A percentile compares a stretch with the other conserved stretches of the same genome.
Conservation (phyloP, 2,888 invertebrate species). For the Heliconius sara region DNA sequence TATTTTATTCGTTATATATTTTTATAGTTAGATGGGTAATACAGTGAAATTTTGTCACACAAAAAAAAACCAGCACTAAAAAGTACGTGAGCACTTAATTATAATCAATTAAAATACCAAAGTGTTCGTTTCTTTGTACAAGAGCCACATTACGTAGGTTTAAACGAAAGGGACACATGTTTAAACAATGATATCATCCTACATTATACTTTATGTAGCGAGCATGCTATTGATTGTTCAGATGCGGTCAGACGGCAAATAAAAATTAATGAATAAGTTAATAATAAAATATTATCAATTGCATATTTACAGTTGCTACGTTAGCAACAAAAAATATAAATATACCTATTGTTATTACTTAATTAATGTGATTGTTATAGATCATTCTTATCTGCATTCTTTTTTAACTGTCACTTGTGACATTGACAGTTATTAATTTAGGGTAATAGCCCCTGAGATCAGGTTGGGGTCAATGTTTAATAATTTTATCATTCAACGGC, state of each 20-base stretch:
- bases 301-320: neutral
- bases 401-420: conserved; percentile 24
- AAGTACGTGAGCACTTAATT: neutral
- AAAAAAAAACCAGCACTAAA: neutral
- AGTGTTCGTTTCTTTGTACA: conserved; percentile 5
- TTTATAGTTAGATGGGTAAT: neutral
- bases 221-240: conserved; percentile 9
- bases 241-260: neutral
- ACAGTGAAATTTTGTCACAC: neutral
- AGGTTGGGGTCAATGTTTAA: conserved; percentile 37
- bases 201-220: conserved; percentile 6
- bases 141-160: neutral
- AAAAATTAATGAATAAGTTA: neutral
- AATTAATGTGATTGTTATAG: neutral
- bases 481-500: conserved; percentile 38
- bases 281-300: neutral
- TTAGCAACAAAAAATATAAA: neutral
- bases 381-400: neutral
- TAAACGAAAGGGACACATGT: conserved; percentile 34
- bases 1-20: neutral
- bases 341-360: neutral
- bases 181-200: conserved; percentile 45
- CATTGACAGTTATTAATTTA: conserved; percentile 47
- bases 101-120: conserved; percentile 10
- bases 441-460: conserved; percentile 45